These are phyloP conservation scores for Andrena camellia DNA, from an alignment of 2,888 invertebrate species.

Conservation along the genomic window DNA sequence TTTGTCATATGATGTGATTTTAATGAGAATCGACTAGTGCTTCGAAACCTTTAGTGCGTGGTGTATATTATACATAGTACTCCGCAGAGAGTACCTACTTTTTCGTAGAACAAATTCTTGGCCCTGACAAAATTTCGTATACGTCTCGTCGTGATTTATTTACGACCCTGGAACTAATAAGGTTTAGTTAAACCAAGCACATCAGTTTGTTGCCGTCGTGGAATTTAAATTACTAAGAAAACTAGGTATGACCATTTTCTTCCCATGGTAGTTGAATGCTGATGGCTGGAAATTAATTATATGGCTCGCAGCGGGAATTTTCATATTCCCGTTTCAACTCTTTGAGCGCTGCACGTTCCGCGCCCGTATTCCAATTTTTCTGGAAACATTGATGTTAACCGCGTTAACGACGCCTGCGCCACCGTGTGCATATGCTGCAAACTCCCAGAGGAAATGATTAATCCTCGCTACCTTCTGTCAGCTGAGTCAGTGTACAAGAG, in stretches of 20 bases:
- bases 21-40: too few relatives aligned
- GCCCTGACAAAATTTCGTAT: too few relatives aligned
- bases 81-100: too few relatives aligned
- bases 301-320: constrained; percentile 15
- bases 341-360: constrained; percentile 9
- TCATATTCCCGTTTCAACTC: constrained; percentile 31
- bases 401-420: constrained; percentile 6
- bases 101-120: too few relatives aligned
- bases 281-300: constrained; percentile 25
- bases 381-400: constrained; percentile 28
- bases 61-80: too few relatives aligned
- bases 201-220: background rate
- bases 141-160: background rate
- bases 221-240: background rate
- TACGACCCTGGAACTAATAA: background rate
- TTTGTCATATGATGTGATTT: too few relatives aligned
- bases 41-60: too few relatives aligned
- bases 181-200: background rate
- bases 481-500: constrained; percentile 10
- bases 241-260: background rate
- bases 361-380: constrained; percentile 40
- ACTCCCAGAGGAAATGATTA: constrained; percentile 45
- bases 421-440: background rate
- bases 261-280: background rate
- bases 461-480: constrained; percentile 44